Conservation (phyloP, 2,113 vertebrate genomes). For the Platysteira castanea region DNA sequence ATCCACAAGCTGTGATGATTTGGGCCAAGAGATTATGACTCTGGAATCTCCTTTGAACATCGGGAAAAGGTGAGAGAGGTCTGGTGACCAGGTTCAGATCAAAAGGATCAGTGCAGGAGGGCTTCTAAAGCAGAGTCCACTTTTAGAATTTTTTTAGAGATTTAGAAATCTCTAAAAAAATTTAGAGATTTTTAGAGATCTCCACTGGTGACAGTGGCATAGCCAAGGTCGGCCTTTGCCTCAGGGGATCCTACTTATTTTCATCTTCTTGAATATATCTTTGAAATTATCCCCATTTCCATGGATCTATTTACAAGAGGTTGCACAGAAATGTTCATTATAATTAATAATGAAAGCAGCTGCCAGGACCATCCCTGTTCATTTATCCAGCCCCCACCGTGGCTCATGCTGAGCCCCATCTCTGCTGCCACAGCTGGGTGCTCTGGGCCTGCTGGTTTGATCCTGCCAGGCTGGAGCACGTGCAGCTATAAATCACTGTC, state of each 20-base stretch:
- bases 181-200: neutral
- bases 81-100: rapidly evolving
- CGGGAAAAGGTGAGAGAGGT: neutral
- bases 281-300: neutral
- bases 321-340: neutral
- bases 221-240: neutral
- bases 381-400: neutral
- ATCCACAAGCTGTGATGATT: neutral
- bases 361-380: neutral
- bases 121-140: neutral
- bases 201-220: rapidly evolving
- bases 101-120: neutral
- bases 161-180: neutral
- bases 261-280: neutral
- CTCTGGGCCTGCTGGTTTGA: neutral
- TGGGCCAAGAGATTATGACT: neutral
- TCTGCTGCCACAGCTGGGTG: neutral
- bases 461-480: neutral
- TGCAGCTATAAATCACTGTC: neutral
- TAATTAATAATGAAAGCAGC: neutral
- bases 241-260: neutral
- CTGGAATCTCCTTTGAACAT: neutral
- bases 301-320: neutral
- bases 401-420: neutral
- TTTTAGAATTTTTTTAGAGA: neutral